Evolutionary conservation across 2,888 invertebrate species (phyloP), one percentile per base, ranked within the genome.

Genomic region (Drosophila mercatorum): DNA sequence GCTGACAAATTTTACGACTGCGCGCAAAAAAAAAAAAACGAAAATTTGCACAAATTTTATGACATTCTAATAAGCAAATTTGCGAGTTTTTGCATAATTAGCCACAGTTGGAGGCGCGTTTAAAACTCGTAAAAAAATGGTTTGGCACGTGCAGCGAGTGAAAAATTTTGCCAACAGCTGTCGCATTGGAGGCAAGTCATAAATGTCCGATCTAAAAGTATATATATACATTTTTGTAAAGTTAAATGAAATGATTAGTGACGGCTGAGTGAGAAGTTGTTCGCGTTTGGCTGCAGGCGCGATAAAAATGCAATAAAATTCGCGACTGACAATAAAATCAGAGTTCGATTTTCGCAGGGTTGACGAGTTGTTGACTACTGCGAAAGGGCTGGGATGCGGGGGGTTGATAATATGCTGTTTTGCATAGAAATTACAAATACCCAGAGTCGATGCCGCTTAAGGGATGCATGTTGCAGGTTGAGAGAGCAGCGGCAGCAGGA

Each of bases 251-350:
- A 75, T 80, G 91, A 92, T 91, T 91, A 89, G 91, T 86, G 80
- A 90, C 81, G 91, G 83, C 78, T 83, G 78, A 81, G 65, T 79
- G 80, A 49, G 61, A 83, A 72, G 70, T 63, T 55, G 28, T 67
- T 68, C 69, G 40, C 38, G 0, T 66, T 55, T 28, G 53, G 69
- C 86, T 86, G 78, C 72, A 88, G 83, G 80, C 76, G 81, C 82
- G 81, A 91, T 90, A 91, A 90, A 90, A 89, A 79, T 82, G 89
- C 87, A 83, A 91, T 91, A 91, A 91, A 91, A 89, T 82, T 52
- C 58, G 60, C 58, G 57, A 40, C 69, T 68, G 70, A 46, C 67
- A 69, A 77, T 81, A 78, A 81, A 81, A 82, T 60, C 58, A 31
- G 7, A 72, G 64, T 79, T 80, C 71, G 78, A 79, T 89, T 58